Percentiles rank a stretch among this genome's conserved stretches.
Conservation (phyloP, 2,113 vertebrate genomes). For the Apus apus region DNA sequence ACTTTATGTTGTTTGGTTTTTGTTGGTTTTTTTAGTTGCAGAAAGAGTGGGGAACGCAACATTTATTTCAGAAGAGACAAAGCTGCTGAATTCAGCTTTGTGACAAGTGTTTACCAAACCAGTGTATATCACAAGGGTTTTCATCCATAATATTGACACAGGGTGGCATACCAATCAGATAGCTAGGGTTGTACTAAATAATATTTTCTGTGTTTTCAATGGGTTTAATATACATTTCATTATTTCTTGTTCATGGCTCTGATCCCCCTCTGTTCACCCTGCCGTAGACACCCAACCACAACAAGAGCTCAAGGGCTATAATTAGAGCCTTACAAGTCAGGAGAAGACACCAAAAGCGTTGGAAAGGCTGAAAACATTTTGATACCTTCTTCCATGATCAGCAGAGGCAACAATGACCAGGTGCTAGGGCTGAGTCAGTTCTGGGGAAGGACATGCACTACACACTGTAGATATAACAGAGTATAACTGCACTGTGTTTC, state of each 20-base stretch:
- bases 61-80: not conserved
- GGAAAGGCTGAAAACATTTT: not conserved
- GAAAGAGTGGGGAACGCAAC: not conserved
- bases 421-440: not conserved
- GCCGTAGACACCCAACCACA: not conserved
- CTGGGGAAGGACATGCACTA: not conserved
- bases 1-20: not conserved
- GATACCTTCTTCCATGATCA: not conserved
- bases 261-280: not conserved
- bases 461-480: fast-evolving
- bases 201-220: not conserved
- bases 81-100: not conserved
- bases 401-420: not conserved
- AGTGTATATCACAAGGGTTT: not conserved
- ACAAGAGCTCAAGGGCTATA: not conserved
- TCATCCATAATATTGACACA: not conserved
- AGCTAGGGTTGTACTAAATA: not conserved
- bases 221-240: not conserved
- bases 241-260: not conserved
- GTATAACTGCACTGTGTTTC: not conserved
- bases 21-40: not conserved
- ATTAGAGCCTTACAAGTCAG: not conserved
- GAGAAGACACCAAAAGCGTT: not conserved
- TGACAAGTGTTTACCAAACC: not conserved
- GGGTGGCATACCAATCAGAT: not conserved